Percentiles rank a stretch among this genome's conserved stretches.
These are phyloP conservation scores for Morone saxatilis DNA, from an alignment of 2,113 vertebrate species.

Conservation along the genomic window DNA sequence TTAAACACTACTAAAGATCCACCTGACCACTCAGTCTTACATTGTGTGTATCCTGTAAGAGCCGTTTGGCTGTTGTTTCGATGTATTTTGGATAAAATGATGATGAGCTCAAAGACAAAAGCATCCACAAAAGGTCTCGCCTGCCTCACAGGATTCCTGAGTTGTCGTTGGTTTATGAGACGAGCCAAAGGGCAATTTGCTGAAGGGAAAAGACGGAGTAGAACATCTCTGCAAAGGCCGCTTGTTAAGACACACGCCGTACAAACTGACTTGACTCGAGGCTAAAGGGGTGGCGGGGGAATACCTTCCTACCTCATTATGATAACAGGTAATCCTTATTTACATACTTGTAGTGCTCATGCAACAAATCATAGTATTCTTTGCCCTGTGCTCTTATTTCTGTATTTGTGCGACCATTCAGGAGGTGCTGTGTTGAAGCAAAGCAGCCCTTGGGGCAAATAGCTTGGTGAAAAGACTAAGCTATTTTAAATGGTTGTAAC, in stretches of 20 bases:
- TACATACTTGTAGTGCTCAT: too few species aligned
- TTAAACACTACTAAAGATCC: background rate
- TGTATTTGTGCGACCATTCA: too few species aligned
- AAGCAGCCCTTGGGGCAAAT: background rate
- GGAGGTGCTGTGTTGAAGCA: too few species aligned
- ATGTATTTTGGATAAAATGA: background rate
- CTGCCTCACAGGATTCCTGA: conserved; percentile 34
- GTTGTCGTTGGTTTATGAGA: conserved; percentile 11
- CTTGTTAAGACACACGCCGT: conserved; percentile 7
- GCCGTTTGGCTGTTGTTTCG: background rate
- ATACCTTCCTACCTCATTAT: too few species aligned
- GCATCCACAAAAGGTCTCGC: too few species aligned
- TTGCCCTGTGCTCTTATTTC: too few species aligned
- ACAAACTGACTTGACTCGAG: background rate
- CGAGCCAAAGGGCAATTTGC: background rate
- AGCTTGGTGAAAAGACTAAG: background rate
- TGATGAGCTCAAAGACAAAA: background rate
- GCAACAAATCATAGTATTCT: too few species aligned
- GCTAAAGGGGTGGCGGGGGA: too few species aligned
- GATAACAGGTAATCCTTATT: too few species aligned
- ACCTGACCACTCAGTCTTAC: background rate
- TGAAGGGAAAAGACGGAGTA: background rate
- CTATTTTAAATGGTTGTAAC: conserved; percentile 12
- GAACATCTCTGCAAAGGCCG: background rate
- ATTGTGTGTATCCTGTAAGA: too few species aligned